Conservation (phyloP, 2,113 vertebrate species). For the Scomber japonicus region DNA sequence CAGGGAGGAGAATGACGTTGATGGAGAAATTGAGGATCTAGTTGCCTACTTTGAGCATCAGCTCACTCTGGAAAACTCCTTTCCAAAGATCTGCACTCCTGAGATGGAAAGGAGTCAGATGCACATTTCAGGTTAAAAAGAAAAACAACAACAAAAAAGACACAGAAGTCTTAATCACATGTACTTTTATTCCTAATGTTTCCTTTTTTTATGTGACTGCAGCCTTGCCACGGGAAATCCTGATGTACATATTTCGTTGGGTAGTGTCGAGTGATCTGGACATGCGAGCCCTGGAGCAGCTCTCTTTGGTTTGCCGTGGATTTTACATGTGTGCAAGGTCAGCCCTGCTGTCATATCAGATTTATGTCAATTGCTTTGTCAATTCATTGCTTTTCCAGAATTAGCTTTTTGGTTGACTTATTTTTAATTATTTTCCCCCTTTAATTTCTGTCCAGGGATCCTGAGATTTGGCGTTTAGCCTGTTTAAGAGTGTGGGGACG, state of each 20-base stretch:
- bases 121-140: conserved; percentile 94
- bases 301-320: conserved; percentile 95
- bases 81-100: conserved; percentile 93
- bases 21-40: conserved; percentile 92
- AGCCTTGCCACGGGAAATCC: conserved; percentile 94
- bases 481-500: conserved; percentile 97
- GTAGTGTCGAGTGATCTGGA: conserved; percentile 98
- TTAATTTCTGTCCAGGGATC: conserved; percentile 87
- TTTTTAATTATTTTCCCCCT: background rate
- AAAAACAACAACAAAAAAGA: background rate
- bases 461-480: conserved; percentile 96
- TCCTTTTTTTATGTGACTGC: conserved; percentile 48
- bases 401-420: conserved; percentile 1
- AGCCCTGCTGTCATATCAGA: conserved; percentile 11
- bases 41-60: conserved; percentile 94
- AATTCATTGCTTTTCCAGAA: background rate
- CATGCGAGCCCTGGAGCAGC: conserved; percentile 93
- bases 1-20: conserved; percentile 87
- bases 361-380: conserved; percentile 2
- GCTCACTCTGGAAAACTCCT: conserved; percentile 89
- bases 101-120: conserved; percentile 89
- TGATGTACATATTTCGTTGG: conserved; percentile 99
- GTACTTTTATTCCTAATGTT: background rate
- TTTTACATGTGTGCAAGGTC: conserved; percentile 99
- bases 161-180: background rate